Conservation (phyloP, 2,797 vertebrate genomes). For the Melanotaenia trifasciata region DNA sequence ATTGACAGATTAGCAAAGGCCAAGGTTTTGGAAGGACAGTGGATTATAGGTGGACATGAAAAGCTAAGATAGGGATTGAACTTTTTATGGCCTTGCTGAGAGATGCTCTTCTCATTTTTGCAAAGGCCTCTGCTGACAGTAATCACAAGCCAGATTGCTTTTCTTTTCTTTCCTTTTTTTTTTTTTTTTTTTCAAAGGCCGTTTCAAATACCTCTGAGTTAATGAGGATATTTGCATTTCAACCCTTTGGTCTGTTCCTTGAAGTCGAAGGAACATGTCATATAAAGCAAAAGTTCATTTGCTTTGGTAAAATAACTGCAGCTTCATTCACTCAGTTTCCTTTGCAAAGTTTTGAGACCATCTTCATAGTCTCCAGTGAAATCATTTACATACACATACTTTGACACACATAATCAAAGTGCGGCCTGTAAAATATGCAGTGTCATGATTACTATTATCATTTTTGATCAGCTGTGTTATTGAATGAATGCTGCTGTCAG, state of each 20-base stretch:
- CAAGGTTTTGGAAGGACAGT: conserved; percentile 71
- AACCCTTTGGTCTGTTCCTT: conserved; percentile 60
- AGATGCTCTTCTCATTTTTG: conserved; percentile 62
- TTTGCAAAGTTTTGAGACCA: conserved; percentile 34
- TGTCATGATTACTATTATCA: conserved; percentile 83
- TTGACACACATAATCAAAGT: conserved; percentile 21
- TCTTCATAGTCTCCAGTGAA: conserved; percentile 33
- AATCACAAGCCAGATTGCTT: conserved; percentile 59
- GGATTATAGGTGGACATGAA: conserved; percentile 64
- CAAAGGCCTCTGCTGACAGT: conserved; percentile 57
- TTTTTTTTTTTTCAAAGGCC: conserved; percentile 48
- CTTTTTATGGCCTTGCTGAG: conserved; percentile 56
- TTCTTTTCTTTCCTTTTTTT: conserved; percentile 14
- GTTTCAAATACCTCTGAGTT: conserved; percentile 60
- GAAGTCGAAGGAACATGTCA: conserved; percentile 53
- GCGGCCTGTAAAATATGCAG: conserved; percentile 76
- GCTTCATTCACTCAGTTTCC: conserved; percentile 19
- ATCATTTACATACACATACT: conserved; percentile 48
- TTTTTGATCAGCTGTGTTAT: conserved; percentile 82
- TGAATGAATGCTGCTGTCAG: conserved; percentile 75
- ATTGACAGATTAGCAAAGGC: conserved; percentile 58
- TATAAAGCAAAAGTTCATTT: conserved; percentile 47
- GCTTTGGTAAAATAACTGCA: conserved; percentile 29
- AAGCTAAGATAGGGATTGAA: conserved; percentile 63
- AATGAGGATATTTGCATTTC: conserved; percentile 75